These are phyloP conservation scores for Brenthis daphne DNA, from an alignment of 2,888 invertebrate genomes.

Conservation along the genomic window DNA sequence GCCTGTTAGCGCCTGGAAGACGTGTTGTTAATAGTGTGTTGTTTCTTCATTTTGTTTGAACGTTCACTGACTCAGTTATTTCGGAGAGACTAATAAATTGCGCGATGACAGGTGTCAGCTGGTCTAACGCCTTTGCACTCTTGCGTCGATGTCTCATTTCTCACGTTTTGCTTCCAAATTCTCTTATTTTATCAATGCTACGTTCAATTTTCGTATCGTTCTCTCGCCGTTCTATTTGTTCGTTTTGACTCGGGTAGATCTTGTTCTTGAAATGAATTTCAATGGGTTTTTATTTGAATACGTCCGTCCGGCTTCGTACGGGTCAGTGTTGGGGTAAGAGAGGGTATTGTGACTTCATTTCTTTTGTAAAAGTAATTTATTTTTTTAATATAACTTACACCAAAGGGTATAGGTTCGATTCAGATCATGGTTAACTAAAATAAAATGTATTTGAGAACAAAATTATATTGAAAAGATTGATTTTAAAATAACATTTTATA, in stretches of 20 bases:
- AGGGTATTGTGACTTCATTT: too few relatives aligned
- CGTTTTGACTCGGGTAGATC: conserved; percentile 42
- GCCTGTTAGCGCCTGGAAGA: conserved; percentile 67
- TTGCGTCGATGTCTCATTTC: conserved; percentile 82
- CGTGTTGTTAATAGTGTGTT: conserved; percentile 78
- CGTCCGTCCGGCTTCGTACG: neutral
- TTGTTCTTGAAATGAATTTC: conserved; percentile 3
- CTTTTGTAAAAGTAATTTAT: too few relatives aligned
- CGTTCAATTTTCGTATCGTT: conserved; percentile 79
- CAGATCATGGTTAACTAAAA: too few relatives aligned
- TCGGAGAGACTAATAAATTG: conserved; percentile 81
- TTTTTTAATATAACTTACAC: too few relatives aligned
- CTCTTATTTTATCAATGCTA: conserved; percentile 81
- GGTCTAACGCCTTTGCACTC: conserved; percentile 82
- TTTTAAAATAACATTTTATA: too few relatives aligned
- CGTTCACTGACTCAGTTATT: conserved; percentile 80
- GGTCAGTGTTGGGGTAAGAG: too few relatives aligned
- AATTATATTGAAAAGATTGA: too few relatives aligned
- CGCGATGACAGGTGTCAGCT: conserved; percentile 82
- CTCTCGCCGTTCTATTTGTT: conserved; percentile 71
- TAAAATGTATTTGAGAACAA: too few relatives aligned
- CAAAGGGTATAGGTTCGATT: too few relatives aligned
- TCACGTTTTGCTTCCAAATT: conserved; percentile 79
- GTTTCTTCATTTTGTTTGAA: conserved; percentile 78
- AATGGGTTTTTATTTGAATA: conserved; percentile 4